Conservation (phyloP, 2,797 vertebrate species). For the Danio aesculapii region DNA sequence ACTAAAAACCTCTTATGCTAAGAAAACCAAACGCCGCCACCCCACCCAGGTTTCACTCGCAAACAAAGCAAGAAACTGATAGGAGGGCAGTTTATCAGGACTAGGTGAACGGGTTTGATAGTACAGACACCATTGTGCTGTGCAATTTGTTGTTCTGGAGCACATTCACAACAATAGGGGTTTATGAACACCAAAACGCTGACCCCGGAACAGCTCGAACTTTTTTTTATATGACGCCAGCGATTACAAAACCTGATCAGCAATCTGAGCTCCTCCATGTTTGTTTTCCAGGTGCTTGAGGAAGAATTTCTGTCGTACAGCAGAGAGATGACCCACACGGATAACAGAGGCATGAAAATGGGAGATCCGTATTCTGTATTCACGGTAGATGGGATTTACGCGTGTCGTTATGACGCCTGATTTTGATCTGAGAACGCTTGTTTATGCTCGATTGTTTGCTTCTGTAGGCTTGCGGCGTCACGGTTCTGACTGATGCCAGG, state of each 20-base stretch:
- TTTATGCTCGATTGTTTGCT: constrained; percentile 18
- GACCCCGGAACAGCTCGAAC: neutral
- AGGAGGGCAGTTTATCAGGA: constrained; percentile 3
- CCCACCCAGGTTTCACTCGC: constrained; percentile 46
- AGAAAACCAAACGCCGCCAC: constrained; percentile 58
- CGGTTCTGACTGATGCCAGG: constrained; percentile 84
- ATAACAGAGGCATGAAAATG: neutral
- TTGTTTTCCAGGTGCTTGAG: constrained; percentile 69
- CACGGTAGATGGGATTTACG: constrained; percentile 62
- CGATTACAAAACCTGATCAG: neutral
- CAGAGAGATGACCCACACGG: neutral
- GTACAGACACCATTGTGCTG: constrained; percentile 19
- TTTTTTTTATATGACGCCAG: neutral
- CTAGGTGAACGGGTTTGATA: constrained; percentile 54
- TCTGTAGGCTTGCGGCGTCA: constrained; percentile 83
- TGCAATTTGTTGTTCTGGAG: constrained; percentile 12
- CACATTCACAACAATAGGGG: constrained; percentile 41
- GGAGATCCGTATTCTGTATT: constrained; percentile 70
- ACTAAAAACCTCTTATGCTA: constrained; percentile 7
- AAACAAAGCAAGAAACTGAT: constrained; percentile 22
- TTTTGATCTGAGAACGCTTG: constrained; percentile 10
- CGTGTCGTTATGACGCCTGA: constrained; percentile 3
- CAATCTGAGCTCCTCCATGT: constrained; percentile 8
- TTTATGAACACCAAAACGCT: constrained; percentile 10
- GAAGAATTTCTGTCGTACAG: constrained; percentile 58